These are phyloP conservation scores for Saccostrea echinata DNA, from an alignment of 1,140 invertebrate genomes.

Conservation along the genomic window DNA sequence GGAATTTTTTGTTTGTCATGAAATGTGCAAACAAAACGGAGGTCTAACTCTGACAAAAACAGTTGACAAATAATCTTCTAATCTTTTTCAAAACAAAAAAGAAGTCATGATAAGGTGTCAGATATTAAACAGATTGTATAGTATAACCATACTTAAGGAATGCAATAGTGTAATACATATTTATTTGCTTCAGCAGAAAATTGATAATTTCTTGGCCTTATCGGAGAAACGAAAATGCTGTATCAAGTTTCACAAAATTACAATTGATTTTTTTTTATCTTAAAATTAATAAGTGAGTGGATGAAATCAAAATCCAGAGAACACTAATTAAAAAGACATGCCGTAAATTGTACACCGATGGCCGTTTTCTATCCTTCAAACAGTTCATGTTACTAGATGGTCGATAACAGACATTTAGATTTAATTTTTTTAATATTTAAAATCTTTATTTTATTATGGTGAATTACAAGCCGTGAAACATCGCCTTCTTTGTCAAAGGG, in stretches of 20 bases:
- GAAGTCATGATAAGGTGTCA: not conserved
- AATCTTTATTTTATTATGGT: not conserved
- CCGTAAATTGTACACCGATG: not conserved
- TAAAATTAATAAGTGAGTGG: not conserved
- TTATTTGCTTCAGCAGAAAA: not conserved
- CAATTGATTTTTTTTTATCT: constrained; percentile 29
- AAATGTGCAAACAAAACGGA: constrained; percentile 8
- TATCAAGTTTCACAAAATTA: constrained; percentile 25
- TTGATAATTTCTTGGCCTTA: not conserved
- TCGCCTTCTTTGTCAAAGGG: not conserved
- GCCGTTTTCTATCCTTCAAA: not conserved
- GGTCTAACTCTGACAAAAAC: not conserved
- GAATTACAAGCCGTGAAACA: not conserved
- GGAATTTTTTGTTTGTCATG: not conserved
- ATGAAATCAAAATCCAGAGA: not conserved
- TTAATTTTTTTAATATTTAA: not conserved
- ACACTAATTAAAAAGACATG: not conserved
- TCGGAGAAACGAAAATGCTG: not conserved
- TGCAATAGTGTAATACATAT: not conserved
- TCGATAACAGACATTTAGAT: not conserved
- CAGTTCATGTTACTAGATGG: not conserved
- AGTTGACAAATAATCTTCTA: not conserved
- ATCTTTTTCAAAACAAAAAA: not conserved
- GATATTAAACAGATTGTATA: too few relatives aligned
- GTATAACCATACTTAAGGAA: not conserved